These are phyloP conservation scores for Heliothis virescens DNA, from an alignment of 1,140 invertebrate genomes.

Conservation along the genomic window DNA sequence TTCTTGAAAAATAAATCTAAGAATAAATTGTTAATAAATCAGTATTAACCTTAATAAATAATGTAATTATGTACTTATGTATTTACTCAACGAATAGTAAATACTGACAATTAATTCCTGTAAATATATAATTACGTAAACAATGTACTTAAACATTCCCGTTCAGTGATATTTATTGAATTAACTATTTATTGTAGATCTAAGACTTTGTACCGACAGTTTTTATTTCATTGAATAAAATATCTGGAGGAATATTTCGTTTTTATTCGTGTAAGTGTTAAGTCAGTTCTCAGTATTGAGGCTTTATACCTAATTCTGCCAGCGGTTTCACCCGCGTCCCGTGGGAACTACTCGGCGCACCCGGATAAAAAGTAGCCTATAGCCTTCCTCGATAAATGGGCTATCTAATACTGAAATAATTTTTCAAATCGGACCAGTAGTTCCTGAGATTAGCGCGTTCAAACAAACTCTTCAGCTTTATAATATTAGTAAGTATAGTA, in stretches of 20 bases:
- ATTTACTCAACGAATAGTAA: slow-evolving; percentile 2
- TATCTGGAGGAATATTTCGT: slow-evolving; percentile 9
- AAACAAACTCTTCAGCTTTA: no score
- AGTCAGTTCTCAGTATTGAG: no score
- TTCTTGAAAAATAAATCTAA: not conserved
- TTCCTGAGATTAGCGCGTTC: no score
- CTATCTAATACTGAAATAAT: no score
- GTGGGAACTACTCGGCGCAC: no score
- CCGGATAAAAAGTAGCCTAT: no score
- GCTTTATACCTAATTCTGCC: no score
- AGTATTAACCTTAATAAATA: slow-evolving; percentile 23
- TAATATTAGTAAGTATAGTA: no score
- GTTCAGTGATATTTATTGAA: slow-evolving; percentile 62
- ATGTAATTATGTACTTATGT: slow-evolving; percentile 5
- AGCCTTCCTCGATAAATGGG: no score
- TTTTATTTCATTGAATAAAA: slow-evolving; percentile 53
- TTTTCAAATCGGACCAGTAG: no score
- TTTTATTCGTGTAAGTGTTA: slow-evolving; percentile 5
- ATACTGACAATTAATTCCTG: not conserved
- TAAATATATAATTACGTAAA: slow-evolving; percentile 28
- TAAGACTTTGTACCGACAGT: slow-evolving; percentile 61
- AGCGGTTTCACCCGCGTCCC: no score
- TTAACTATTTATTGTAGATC: slow-evolving; percentile 68
- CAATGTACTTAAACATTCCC: slow-evolving; percentile 44
- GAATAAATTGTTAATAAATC: slow-evolving; percentile 38